phyloP scores from a whole-genome alignment of 2,888 invertebrate species.

The Auanema freiburgensis region DNA sequence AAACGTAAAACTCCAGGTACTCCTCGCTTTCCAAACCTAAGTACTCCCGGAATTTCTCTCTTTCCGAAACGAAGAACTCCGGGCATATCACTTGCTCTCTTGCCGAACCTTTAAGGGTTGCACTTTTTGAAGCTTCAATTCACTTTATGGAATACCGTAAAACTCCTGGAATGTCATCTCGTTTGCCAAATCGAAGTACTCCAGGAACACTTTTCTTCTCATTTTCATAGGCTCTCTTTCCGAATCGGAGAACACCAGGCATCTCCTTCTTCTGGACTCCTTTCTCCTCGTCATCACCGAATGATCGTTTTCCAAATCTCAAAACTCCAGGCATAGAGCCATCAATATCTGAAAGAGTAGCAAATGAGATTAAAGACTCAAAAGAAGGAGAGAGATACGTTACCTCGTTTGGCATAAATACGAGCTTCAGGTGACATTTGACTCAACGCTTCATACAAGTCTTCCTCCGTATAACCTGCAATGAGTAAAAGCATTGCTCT shows the following conservation, averaged over 20 bases:
- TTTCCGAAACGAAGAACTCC: constrained; percentile 44
- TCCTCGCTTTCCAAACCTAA: constrained; percentile 40
- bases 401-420: constrained; percentile 33
- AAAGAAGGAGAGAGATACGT: neutral
- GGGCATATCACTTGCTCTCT: constrained; percentile 9
- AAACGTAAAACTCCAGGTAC: constrained; percentile 41
- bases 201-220: constrained; percentile 48
- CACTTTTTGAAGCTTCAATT: no score
- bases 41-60: neutral
- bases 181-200: constrained; percentile 47
- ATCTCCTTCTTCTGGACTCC: constrained; percentile 38
- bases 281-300: constrained; percentile 33
- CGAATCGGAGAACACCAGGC: constrained; percentile 44
- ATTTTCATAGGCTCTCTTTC: constrained; percentile 35
- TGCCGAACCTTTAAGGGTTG: neutral
- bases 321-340: constrained; percentile 59
- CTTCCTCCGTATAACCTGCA: constrained; percentile 16
- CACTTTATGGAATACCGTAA: constrained; percentile 23
- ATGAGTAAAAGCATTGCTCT: no score
- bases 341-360: constrained; percentile 35
- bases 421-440: constrained; percentile 26
- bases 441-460: constrained; percentile 24
- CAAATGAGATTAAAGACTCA: neutral
- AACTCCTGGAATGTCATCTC: constrained; percentile 43
- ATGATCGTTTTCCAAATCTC: constrained; percentile 57